Conservation (phyloP, 1,140 invertebrate genomes). For the Calycopis cecrops region DNA sequence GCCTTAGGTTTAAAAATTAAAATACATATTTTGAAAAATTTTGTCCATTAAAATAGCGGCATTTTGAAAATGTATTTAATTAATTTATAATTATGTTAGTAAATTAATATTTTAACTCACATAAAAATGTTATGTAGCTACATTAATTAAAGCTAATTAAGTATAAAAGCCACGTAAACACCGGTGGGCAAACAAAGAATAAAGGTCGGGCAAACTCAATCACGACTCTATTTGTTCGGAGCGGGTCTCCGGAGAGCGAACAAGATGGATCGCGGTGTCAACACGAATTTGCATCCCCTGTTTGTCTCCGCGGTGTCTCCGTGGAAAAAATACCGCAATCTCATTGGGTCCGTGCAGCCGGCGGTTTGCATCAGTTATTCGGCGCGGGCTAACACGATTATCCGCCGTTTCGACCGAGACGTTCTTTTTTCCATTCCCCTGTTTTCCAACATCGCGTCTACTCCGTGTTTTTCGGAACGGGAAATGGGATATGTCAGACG, state of each 20-base stretch:
- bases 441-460: conserved; percentile 68
- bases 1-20: no score
- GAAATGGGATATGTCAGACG: conserved; percentile 72
- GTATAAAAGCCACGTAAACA: not conserved
- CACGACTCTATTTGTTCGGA: conserved; percentile 64
- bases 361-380: conserved; percentile 60
- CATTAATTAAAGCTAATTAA: not conserved
- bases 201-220: conserved; percentile 55
- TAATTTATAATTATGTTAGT: no score
- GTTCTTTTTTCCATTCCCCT: conserved; percentile 69
- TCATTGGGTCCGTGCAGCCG: conserved; percentile 64
- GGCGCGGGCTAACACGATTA: conserved; percentile 70
- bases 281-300: conserved; percentile 73
- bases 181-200: conserved; percentile 34
- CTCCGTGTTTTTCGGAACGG: conserved; percentile 71
- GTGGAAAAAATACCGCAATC: conserved; percentile 70
- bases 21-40: no score
- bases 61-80: no score
- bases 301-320: conserved; percentile 61
- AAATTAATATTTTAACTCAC: no score
- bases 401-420: conserved; percentile 66
- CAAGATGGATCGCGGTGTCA: conserved; percentile 72
- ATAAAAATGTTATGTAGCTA: no score
- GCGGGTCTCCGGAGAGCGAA: conserved; percentile 63
- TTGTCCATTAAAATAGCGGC: no score